These are phyloP conservation scores for Lasioglossum lativentre DNA, from an alignment of 2,888 invertebrate species.

Conservation along the genomic window DNA sequence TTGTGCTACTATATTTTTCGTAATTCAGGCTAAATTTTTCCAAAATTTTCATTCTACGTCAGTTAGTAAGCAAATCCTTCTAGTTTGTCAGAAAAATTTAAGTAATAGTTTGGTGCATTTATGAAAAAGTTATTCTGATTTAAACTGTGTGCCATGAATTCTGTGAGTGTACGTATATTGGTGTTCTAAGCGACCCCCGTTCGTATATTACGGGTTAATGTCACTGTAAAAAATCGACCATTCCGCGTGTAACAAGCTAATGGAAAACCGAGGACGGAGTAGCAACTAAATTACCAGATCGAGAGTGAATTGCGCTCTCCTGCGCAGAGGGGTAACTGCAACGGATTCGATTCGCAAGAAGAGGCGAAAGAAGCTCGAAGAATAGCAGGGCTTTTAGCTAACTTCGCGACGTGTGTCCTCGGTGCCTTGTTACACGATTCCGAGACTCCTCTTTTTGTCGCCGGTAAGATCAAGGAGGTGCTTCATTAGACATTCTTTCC, in stretches of 20 bases:
- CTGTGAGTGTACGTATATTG: no score
- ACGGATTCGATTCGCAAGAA: slow-evolving; percentile 22
- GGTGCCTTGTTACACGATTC: slow-evolving; percentile 44
- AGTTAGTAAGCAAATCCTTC: no score
- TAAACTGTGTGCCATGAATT: no score
- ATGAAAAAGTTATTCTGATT: no score
- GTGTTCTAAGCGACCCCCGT: background rate
- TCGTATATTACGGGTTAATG: background rate
- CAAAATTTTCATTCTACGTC: no score
- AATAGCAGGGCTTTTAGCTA: slow-evolving; percentile 30
- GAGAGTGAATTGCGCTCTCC: background rate
- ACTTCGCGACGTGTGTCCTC: slow-evolving; percentile 48
- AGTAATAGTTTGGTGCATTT: no score
- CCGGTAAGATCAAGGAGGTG: slow-evolving; percentile 57
- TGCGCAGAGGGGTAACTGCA: background rate
- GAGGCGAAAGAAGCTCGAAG: background rate
- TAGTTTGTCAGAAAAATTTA: no score
- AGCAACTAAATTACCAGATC: background rate
- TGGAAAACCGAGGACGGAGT: background rate
- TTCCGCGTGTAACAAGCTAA: background rate
- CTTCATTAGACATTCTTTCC: slow-evolving; percentile 63
- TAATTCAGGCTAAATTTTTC: no score
- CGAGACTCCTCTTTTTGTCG: slow-evolving; percentile 27
- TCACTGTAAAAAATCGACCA: background rate
- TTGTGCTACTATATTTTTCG: no score